Evolutionary conservation across 1,140 invertebrate genomes (phyloP).

Genomic region (Ericerus pela): DNA sequence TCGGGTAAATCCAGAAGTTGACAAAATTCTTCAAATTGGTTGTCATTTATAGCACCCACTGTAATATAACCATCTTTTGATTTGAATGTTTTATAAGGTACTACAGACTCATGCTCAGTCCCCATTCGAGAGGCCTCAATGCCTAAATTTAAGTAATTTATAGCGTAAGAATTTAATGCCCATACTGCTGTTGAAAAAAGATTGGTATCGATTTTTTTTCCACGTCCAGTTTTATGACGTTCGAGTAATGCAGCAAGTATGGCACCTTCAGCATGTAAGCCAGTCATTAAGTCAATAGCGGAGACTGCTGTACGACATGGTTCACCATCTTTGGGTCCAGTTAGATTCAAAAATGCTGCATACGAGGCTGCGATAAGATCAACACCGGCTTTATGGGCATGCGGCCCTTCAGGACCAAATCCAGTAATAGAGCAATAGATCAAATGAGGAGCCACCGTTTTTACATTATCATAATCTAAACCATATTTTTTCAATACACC

Average conservation of each 20-base stretch:
- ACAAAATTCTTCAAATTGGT: conserved; percentile 58
- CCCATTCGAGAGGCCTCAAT: conserved; percentile 43
- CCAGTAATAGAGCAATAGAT: conserved; percentile 92
- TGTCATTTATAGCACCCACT: conserved; percentile 64
- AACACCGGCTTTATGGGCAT: conserved; percentile 72
- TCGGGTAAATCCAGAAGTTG: conserved; percentile 43
- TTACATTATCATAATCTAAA: conserved; percentile 64
- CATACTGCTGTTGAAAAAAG: conserved; percentile 84
- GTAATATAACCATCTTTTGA: conserved; percentile 71
- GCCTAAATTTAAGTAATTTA: conserved; percentile 66
- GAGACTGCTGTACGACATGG: conserved; percentile 88
- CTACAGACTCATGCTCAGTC: conserved; percentile 84
- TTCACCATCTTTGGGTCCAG: conserved; percentile 63
- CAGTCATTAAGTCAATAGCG: conserved; percentile 82
- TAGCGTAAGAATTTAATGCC: conserved; percentile 73
- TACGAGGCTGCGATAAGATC: conserved; percentile 89
- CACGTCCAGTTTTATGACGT: conserved; percentile 55
- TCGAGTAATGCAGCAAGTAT: conserved; percentile 81
- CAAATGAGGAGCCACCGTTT: conserved; percentile 53
- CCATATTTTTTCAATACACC: conserved; percentile 62
- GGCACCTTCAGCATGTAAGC: conserved; percentile 86
- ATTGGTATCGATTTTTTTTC: conserved; percentile 88
- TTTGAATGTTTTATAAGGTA: conserved; percentile 80
- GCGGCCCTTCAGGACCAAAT: conserved; percentile 76
- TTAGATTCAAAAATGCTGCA: conserved; percentile 78